These are phyloP conservation scores for Silurus aristotelis DNA, from an alignment of 2,797 vertebrate species.

Conservation along the genomic window DNA sequence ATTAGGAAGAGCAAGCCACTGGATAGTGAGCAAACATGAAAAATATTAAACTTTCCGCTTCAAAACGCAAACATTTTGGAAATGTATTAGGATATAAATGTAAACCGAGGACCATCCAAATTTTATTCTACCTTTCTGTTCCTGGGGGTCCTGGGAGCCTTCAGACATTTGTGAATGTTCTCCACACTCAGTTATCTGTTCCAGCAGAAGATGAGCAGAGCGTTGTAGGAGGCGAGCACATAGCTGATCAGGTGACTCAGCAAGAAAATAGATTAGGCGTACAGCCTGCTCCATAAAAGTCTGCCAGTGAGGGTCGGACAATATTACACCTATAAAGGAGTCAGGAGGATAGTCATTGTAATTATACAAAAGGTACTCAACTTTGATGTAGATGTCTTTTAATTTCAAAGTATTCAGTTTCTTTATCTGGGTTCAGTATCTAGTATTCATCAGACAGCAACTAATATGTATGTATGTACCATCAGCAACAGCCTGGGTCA, in stretches of 20 bases:
- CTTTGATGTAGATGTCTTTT: too few species aligned
- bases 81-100: neutral
- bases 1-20: neutral
- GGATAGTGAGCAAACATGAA: neutral
- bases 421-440: neutral
- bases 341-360: neutral
- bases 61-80: too few species aligned
- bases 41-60: neutral
- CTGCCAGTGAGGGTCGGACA: constrained; percentile 83
- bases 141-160: constrained; percentile 64
- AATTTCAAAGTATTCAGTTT: neutral
- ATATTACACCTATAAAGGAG: constrained; percentile 67
- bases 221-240: constrained; percentile 82
- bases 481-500: constrained; percentile 79
- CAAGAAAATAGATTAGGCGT: constrained; percentile 86
- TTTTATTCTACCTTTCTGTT: constrained; percentile 65
- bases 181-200: constrained; percentile 71
- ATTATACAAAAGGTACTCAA: too few species aligned
- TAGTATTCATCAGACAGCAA: neutral
- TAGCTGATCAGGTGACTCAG: constrained; percentile 89
- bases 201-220: constrained; percentile 80
- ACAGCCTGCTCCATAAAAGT: constrained; percentile 89
- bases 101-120: neutral
- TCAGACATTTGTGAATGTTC: constrained; percentile 61
- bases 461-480: constrained; percentile 64